Conservation (phyloP, 1,140 invertebrate species). For the Drosophila kurseongensis region DNA sequence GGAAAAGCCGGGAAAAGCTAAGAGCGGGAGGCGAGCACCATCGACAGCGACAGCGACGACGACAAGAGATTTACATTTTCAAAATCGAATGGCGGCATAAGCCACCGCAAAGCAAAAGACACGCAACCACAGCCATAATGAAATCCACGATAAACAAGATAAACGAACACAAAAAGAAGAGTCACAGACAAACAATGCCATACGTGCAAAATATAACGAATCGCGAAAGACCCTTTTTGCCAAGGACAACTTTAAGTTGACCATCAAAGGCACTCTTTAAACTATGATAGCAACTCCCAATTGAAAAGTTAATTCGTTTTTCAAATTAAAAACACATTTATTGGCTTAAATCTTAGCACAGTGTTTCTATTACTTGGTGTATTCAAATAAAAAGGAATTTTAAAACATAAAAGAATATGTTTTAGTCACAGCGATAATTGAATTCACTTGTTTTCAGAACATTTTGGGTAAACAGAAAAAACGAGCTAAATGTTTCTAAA, state of each 20-base stretch:
- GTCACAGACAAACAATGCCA: not conserved
- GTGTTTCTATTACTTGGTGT: too few species aligned
- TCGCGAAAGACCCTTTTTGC: not conserved
- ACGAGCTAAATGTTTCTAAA: too few species aligned
- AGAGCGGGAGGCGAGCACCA: conserved; percentile 1
- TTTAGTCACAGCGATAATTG: too few species aligned
- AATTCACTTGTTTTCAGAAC: too few species aligned
- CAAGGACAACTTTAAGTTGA: too few species aligned
- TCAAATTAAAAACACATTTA: too few species aligned
- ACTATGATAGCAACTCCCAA: too few species aligned
- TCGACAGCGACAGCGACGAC: conserved; percentile 27
- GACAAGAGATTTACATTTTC: conserved; percentile 81
- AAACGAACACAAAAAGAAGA: conserved; percentile 54
- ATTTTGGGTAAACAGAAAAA: too few species aligned
- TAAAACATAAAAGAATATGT: too few species aligned
- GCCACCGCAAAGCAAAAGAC: conserved; percentile 81
- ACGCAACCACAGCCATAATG: conserved; percentile 76
- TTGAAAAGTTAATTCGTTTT: too few species aligned
- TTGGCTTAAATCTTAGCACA: too few species aligned
- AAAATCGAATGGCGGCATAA: conserved; percentile 82
- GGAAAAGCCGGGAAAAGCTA: conserved; percentile 1
- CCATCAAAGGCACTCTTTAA: not conserved
- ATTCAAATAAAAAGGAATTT: too few species aligned
- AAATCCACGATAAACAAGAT: conserved; percentile 80
- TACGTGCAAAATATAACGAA: conserved; percentile 1